Percentiles rank a stretch among this genome's conserved stretches.
phyloP scores from a whole-genome alignment of 2,113 vertebrate species.

The Ceyx melanurus region DNA sequence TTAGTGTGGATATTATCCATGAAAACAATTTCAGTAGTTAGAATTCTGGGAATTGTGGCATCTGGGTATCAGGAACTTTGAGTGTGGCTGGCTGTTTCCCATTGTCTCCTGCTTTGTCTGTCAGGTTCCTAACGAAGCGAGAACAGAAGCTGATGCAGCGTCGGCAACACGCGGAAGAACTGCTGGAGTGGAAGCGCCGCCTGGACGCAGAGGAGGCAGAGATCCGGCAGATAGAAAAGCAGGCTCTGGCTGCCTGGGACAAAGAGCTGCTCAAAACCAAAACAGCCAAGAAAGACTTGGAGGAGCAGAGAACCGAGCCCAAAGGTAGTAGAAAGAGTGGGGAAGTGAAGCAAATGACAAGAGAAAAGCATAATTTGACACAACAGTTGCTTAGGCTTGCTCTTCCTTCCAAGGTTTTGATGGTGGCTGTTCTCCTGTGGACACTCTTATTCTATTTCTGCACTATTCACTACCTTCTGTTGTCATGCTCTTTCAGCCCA shows the following conservation, averaged over 20 bases:
- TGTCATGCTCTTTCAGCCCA: not conserved
- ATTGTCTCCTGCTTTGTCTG: conserved; percentile 3
- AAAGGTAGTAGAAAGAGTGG: conserved; percentile 65
- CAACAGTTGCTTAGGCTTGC: not conserved
- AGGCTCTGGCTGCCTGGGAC: conserved; percentile 91
- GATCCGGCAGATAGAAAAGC: conserved; percentile 88
- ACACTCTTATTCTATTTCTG: not conserved
- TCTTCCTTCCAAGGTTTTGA: not conserved
- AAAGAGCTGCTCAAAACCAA: conserved; percentile 76
- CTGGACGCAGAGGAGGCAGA: conserved; percentile 92
- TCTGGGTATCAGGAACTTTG: not conserved
- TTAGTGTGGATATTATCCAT: not conserved
- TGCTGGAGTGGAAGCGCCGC: conserved; percentile 90
- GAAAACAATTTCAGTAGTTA: not conserved
- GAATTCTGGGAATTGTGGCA: not conserved
- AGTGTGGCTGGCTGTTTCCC: not conserved
- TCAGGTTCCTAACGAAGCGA: conserved; percentile 93
- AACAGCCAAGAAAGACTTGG: conserved; percentile 70
- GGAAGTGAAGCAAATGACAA: not conserved
- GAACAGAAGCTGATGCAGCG: conserved; percentile 95
- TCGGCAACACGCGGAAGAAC: conserved; percentile 89
- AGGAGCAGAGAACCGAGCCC: conserved; percentile 68
- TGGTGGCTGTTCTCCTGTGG: not conserved
- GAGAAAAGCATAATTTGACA: not conserved
- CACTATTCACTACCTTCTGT: not conserved